phyloP scores from a whole-genome alignment of 2,888 invertebrate genomes.

The Coronaproctus castanopsis region DNA sequence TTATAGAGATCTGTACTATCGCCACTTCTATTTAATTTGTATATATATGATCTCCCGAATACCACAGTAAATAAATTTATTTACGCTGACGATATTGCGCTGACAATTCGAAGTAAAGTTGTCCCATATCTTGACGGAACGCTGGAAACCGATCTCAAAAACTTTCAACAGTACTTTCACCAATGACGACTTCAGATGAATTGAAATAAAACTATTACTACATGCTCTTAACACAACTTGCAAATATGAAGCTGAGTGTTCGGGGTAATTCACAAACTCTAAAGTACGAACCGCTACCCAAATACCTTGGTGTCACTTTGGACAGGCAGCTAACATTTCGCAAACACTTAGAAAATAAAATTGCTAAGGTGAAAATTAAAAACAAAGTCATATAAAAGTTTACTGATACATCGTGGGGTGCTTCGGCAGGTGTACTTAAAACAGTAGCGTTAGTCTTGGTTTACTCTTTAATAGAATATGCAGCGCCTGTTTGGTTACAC shows the following conservation, averaged over 20 bases:
- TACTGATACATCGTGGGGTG: constrained; percentile 12
- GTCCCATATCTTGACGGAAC: background rate
- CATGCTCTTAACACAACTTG: background rate
- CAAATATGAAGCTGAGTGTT: background rate
- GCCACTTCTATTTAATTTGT: background rate
- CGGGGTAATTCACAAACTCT: background rate
- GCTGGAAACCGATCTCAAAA: background rate
- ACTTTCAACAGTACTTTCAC: background rate
- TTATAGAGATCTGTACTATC: background rate
- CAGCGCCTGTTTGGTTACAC: background rate
- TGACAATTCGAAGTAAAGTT: background rate
- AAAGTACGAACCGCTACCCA: constrained; percentile 11
- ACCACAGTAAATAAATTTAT: background rate
- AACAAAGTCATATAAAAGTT: constrained; percentile 16
- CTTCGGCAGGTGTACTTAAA: constrained; percentile 11
- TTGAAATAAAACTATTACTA: background rate
- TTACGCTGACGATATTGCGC: background rate
- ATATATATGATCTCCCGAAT: background rate
- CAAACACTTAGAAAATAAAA: constrained; percentile 14
- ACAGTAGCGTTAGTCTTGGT: constrained; percentile 10
- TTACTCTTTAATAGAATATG: constrained; percentile 1
- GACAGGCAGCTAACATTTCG: constrained; percentile 17
- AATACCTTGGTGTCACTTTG: constrained; percentile 17
- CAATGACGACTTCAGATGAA: background rate
- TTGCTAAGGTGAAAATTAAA: constrained; percentile 14